Evolutionary conservation across 2,113 vertebrate species (phyloP), one percentile per base, ranked within the genome.

Genomic region (Prunella himalayana): DNA sequence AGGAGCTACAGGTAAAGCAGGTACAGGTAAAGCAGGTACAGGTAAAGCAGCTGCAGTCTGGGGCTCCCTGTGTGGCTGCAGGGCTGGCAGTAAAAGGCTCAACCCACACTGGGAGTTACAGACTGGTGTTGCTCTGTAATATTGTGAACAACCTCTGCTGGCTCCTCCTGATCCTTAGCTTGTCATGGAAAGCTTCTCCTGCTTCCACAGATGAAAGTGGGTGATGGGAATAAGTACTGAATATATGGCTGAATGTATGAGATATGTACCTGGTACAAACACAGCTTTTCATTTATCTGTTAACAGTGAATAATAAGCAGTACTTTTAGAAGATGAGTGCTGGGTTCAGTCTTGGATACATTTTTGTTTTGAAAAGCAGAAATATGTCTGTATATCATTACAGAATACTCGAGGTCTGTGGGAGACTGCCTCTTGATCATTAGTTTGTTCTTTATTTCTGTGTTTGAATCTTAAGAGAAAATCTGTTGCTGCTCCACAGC

Each of bases 231-330:
- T 44, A 68, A 81, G 88, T 44, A 39, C 24, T 41, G 80, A 75
- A 63, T 78, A n/a, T 50, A 37, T 21, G 54, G 33, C 28, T 30
- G 47, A n/a, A 73, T 44, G 50, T 54, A 15, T n/a, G 56, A 88
- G 69, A 41, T 13, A 28, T 4, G 44, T 60, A 86, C 80, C 92
- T 90, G 54, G 15, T 63, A 83, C 24, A 75, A 88, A 77, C 75
- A 76, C 30, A 51, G 61, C 53, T 85, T 86, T 71, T 42, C 68
- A 68, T 94, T 95, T 90, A 39, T 57, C 72, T 80, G 45, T 33
- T 96, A 95, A 81, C 90, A 66, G 63, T 47, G 63, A 93, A 70
- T 69, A 97, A 94, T 33, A 94, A 88, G 30, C 59, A 77, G 30
- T 12, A 41, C 51, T 90, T 88, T 80, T 25, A 88, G 71, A 73